Conservation (phyloP, 2,113 vertebrate genomes). For the Aldabrachelys gigantea region DNA sequence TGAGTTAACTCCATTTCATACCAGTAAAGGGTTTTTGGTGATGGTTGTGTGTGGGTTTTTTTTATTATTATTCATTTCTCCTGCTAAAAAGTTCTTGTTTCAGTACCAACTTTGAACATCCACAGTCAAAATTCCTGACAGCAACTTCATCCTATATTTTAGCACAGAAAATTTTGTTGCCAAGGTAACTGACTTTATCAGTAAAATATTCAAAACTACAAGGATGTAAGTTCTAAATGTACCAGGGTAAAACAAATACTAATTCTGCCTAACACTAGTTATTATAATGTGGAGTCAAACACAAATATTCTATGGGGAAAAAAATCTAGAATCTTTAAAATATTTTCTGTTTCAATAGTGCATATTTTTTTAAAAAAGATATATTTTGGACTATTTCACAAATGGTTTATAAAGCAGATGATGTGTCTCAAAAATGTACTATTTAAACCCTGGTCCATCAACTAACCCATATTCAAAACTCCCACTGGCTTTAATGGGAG, state of each 20-base stretch:
- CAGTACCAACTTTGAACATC: conserved; percentile 5
- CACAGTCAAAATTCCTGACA: conserved; percentile 3
- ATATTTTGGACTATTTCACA: background rate
- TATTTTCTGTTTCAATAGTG: background rate
- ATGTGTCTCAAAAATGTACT: background rate
- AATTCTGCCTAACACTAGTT: background rate
- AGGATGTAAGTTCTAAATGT: conserved; percentile 5
- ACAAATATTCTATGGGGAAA: background rate
- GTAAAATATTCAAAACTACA: conserved; percentile 28
- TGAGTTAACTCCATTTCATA: conserved; percentile 31
- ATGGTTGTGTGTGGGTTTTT: background rate
- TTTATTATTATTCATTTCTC: background rate
- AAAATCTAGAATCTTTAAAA: background rate
- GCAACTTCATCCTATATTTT: conserved; percentile 5
- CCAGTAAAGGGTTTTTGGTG: background rate
- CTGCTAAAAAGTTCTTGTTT: conserved; percentile 9
- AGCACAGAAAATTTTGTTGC: conserved; percentile 7
- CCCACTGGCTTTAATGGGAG: background rate
- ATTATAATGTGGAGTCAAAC: background rate
- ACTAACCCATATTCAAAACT: background rate
- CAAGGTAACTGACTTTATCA: conserved; percentile 49
- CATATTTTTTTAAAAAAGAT: background rate
- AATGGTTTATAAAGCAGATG: conserved; percentile 15
- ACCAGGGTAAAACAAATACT: background rate
- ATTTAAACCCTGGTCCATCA: background rate